phyloP scores from a whole-genome alignment of 1,140 invertebrate species.

The Rhizoglyphus robini region DNA sequence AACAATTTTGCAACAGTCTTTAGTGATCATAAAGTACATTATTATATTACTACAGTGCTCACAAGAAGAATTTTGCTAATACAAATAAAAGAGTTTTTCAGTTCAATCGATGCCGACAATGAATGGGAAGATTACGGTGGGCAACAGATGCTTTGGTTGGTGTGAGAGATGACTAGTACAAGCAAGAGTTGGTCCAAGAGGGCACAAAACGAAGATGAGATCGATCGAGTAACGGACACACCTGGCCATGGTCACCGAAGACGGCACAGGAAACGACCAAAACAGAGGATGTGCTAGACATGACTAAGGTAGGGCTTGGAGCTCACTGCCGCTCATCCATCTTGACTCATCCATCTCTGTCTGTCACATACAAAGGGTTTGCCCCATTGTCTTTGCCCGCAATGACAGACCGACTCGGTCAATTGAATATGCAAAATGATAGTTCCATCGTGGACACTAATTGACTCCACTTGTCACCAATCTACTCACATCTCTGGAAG shows the following conservation, averaged over 20 bases:
- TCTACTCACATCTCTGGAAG: no score
- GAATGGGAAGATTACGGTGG: not conserved
- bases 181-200: not conserved
- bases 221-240: slow-evolving; percentile 2
- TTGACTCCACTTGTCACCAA: not conserved
- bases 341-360: not conserved
- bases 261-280: not conserved
- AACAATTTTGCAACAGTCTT: no score
- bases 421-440: not conserved
- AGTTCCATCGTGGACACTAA: not conserved
- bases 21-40: no score
- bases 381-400: not conserved
- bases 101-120: slow-evolving; percentile 1
- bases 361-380: not conserved
- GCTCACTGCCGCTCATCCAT: not conserved
- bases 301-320: not conserved
- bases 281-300: not conserved
- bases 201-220: slow-evolving; percentile 13
- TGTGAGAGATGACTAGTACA: not conserved
- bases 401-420: not conserved
- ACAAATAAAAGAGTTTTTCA: not conserved
- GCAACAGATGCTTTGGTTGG: not conserved
- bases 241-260: not conserved
- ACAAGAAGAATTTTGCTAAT: no score
- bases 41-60: no score